Percentiles rank a stretch among this genome's conserved stretches.
These are phyloP conservation scores for Heliconius aoede DNA, from an alignment of 2,888 invertebrate species.

Conservation along the genomic window DNA sequence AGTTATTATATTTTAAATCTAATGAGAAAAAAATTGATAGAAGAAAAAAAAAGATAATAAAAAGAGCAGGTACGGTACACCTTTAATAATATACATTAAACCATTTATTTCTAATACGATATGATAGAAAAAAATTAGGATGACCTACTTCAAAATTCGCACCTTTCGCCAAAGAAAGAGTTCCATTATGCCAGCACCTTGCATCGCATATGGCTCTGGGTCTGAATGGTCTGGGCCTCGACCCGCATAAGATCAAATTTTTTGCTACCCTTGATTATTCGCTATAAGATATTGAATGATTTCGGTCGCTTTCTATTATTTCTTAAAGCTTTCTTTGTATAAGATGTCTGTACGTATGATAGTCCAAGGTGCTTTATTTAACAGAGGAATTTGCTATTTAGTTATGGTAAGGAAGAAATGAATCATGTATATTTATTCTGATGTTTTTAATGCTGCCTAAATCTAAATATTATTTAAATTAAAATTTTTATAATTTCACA, in stretches of 20 bases:
- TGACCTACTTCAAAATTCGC: conserved; percentile 78
- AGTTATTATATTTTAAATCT: background rate
- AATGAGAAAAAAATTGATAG: background rate
- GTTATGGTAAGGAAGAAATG: background rate
- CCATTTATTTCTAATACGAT: conserved; percentile 17
- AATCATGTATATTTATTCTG: background rate
- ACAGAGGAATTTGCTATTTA: background rate
- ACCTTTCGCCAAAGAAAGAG: conserved; percentile 74
- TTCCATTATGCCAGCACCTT: conserved; percentile 70
- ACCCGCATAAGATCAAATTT: conserved; percentile 65
- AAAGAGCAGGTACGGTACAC: conserved; percentile 34
- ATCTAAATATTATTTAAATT: background rate
- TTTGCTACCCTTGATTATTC: conserved; percentile 50
- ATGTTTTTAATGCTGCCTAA: background rate
- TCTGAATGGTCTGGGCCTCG: conserved; percentile 10
- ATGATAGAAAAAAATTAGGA: conserved; percentile 58
- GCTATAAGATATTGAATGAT: conserved; percentile 31
- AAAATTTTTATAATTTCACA: no score
- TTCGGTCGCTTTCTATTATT: conserved; percentile 10
- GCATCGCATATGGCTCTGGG: conserved; percentile 66
- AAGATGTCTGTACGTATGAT: background rate
- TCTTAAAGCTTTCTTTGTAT: conserved; percentile 19
- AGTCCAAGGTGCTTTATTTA: conserved; percentile 1
- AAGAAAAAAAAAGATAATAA: background rate
- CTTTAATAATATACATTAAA: conserved; percentile 32